phyloP scores from a whole-genome alignment of 2,888 invertebrate genomes.

The Therioaphis trifolii region DNA sequence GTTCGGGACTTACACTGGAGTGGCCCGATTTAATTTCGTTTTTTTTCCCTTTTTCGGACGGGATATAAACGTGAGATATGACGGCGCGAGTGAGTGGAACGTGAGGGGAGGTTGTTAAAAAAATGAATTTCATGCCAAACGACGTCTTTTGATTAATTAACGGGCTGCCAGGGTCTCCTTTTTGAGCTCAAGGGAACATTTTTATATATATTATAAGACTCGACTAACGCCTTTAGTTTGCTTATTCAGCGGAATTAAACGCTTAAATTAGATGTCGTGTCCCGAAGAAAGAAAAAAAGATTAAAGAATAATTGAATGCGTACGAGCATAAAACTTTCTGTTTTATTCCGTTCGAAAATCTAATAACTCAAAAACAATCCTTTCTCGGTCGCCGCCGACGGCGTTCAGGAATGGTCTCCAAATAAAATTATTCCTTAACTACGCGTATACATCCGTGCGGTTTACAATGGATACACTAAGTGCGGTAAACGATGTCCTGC shows the following conservation, averaged over 20 bases:
- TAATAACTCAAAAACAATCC: conserved; percentile 46
- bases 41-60: conserved; percentile 9
- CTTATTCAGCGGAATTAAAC: conserved; percentile 55
- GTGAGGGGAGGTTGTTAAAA: conserved; percentile 30
- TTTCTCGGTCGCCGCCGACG: neutral
- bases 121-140: conserved; percentile 52
- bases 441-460: too few species aligned
- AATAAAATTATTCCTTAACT: neutral
- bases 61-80: conserved; percentile 51
- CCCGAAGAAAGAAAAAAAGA: neutral
- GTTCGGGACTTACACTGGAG: conserved; percentile 40
- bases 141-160: conserved; percentile 60
- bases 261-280: conserved; percentile 55
- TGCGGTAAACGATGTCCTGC: too few species aligned
- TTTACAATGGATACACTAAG: neutral
- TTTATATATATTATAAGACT: conserved; percentile 28
- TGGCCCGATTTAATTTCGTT: conserved; percentile 52
- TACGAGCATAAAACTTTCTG: conserved; percentile 31
- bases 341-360: conserved; percentile 17
- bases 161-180: conserved; percentile 39
- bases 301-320: conserved; percentile 51
- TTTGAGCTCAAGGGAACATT: conserved; percentile 17
- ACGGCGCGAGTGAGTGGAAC: conserved; percentile 9
- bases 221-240: conserved; percentile 52
- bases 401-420: neutral